A percentile compares a stretch with the other conserved stretches of the same genome.
Evolutionary conservation across 2,797 vertebrate species (phyloP).

Genomic region (Phrynocephalus guinanensis): DNA sequence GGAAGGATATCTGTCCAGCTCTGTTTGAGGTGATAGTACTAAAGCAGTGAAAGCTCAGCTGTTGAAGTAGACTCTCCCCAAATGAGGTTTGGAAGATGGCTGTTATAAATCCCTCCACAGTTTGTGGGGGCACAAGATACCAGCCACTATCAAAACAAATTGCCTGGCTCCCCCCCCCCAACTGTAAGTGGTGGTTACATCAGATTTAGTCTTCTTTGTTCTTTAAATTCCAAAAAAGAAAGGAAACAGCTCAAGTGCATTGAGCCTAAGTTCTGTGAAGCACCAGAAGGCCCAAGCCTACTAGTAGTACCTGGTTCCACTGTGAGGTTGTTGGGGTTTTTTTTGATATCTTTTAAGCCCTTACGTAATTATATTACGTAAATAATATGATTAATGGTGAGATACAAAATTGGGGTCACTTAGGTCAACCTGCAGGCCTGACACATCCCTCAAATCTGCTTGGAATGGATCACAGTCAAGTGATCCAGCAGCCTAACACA

Average conservation of each 20-base stretch:
- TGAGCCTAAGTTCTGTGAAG: neutral
- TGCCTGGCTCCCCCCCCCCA: neutral
- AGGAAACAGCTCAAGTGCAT: neutral
- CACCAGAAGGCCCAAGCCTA: neutral
- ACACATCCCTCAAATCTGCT: neutral
- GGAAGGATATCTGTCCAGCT: neutral
- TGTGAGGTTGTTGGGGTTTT: too few relatives aligned
- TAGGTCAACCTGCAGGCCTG: neutral
- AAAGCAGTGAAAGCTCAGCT: neutral
- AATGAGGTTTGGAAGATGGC: neutral
- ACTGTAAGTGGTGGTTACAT: neutral
- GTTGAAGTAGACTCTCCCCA: neutral
- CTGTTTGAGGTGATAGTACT: neutral
- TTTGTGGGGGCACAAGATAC: neutral
- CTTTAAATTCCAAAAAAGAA: neutral
- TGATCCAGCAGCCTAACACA: neutral
- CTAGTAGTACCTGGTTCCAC: neutral
- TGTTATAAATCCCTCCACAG: neutral
- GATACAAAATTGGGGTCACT: neutral
- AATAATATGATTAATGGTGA: neutral
- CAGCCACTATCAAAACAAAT: neutral
- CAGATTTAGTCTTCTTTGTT: neutral
- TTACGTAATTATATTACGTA: too few relatives aligned
- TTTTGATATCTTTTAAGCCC: too few relatives aligned
- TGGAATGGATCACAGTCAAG: neutral